Base-by-base conservation (phyloP, 1,140 invertebrate species). In the Drosophila gunungcola region DNA sequence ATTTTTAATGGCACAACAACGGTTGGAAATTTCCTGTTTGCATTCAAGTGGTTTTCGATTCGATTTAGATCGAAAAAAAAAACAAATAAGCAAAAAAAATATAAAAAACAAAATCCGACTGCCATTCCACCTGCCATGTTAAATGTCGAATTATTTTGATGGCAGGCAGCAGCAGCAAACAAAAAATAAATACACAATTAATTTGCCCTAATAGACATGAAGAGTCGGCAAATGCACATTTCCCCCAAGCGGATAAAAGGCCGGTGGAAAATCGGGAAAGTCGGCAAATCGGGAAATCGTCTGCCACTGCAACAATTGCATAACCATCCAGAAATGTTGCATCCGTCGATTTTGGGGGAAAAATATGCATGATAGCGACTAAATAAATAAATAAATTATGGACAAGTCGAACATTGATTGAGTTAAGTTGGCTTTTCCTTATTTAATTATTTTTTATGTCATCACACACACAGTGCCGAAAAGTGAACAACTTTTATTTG, bases 131-230 rank as follows among this genome's bases (percentile, higher is more conserved):
- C 74, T 77, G 74, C 73, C 83, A 86, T 88, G 83, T 86, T 80
- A 64, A 68, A 73, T 80, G 83, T 86, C 83, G 75, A 86, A 86
- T 88, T 86, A 86, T 83, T 83, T 88, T 86, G 83, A 86, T 88
- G 83, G 75, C 79, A 76, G 81, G 13, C 51, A 52, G 69, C 57
- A 52, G 69, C 57, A 49, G 67, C 58, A 74, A 84, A 77, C 55
- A 77, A 76, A 80, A 88, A 88, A 86, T 88, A 86, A 89, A 89
- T 88, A 82, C 55, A 80, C 83, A 83, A 86, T 86, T 86, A 86
- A 86, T 86, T 86, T 86, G 79, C 78, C 82, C 75, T 82, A 88
- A 88, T 86, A 76, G 82, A 83, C 83, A 88, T 70, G 75, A 78
- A 80, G 53, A 45, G 65, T 61, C 25, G 41, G 42, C 51, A 55